Evolutionary conservation across 2,113 vertebrate genomes (phyloP).

Genomic region (Brachypteracias leptosomus): DNA sequence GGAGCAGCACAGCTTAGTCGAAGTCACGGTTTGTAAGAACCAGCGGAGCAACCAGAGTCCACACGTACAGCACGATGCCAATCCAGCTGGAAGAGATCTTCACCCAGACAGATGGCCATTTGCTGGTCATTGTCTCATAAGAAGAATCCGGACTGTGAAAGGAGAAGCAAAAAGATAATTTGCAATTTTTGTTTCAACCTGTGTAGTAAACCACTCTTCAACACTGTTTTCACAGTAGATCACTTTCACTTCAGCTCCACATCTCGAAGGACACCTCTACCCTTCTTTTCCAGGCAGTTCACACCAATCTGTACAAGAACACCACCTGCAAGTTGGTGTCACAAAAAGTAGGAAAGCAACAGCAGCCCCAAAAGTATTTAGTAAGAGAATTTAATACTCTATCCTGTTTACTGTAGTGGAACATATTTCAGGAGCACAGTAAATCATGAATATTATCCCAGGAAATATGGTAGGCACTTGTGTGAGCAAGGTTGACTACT

Average conservation of each 20-base stretch:
- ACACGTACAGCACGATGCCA: slow-evolving; percentile 92
- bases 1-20: slow-evolving; percentile 74
- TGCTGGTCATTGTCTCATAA: slow-evolving; percentile 91
- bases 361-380: not conserved
- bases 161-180: no score
- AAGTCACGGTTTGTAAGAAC: slow-evolving; percentile 97
- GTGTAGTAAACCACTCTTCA: not conserved
- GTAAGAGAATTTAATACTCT: not conserved
- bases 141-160: slow-evolving; percentile 79
- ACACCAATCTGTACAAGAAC: not conserved
- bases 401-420: not conserved
- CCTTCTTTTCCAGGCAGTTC: not conserved
- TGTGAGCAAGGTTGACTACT: not conserved
- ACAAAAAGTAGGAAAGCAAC: not conserved
- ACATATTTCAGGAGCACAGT: not conserved
- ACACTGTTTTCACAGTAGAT: not conserved
- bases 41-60: slow-evolving; percentile 95
- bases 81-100: slow-evolving; percentile 99
- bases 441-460: not conserved
- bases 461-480: fast-evolving
- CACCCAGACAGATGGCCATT: slow-evolving; percentile 98
- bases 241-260: not conserved
- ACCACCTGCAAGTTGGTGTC: not conserved
- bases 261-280: not conserved
- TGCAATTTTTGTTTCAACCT: not conserved